Evolutionary conservation across 2,888 invertebrate species (phyloP), one percentile per base, ranked within the genome.

Genomic region (Myathropa florea): DNA sequence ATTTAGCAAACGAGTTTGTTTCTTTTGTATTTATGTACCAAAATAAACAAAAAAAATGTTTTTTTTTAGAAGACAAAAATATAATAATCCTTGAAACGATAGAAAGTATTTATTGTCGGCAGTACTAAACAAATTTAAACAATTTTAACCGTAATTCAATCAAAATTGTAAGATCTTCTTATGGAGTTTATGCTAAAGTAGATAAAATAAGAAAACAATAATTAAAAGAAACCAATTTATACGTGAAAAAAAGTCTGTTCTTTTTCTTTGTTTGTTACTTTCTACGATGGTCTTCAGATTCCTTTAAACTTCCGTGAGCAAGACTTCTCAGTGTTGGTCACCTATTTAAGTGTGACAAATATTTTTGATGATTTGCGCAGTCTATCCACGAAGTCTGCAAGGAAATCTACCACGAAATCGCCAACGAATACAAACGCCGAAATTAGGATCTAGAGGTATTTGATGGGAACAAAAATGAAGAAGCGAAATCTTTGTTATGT

Each of bases 151-250:
- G 57, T 76, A 78, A 81, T 76, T 70, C 65, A 81, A 77, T 85
- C 76, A 81, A 81, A 71, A 85, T 72, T 85, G 39, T 68, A 77
- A 71, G 55, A 63, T 68, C 60, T 76, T 63, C 57, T 23, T 59
- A 59, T 59, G 68, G 72, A 82, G 68, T 68, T 77, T 68, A 77
- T 82, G 82, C 81, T 80, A 84, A 71, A 72, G 76, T 85, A 85
- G 85, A 72, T 60, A 85, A 85, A 85, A 60, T 82, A 85, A 85
- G 85, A 82, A 76, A 65, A 68, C 55, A 57, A 68, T 64, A 65
- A 76, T 28, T 67, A 67, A 79, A 84, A 76, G 60, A 84, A 82
- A 82, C 14, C 81, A 82, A 85, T 85, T 85, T 85, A 85, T 85
- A 85, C 85, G 72, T 85, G 76, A 84, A 61, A 9, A 3, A 33